Evolutionary conservation across 2,113 vertebrate genomes (phyloP).

Genomic region (Perca flavescens): DNA sequence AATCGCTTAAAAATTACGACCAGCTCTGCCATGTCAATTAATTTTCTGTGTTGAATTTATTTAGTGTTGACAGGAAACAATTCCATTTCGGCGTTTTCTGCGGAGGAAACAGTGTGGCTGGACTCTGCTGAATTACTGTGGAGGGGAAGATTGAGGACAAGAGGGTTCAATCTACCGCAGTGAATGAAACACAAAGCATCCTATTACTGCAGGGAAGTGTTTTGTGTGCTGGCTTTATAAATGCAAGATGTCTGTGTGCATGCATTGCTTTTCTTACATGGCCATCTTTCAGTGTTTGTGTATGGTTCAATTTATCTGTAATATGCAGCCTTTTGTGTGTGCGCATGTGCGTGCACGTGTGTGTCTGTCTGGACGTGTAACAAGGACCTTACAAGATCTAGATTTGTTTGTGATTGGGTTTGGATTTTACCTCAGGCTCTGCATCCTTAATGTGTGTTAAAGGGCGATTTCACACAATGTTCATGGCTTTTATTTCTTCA

Average conservation of each 20-base stretch:
- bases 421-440: not conserved
- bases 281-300: not conserved
- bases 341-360: not conserved
- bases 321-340: not conserved
- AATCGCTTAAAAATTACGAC: conserved; percentile 35
- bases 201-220: conserved; percentile 24
- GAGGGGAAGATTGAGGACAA: conserved; percentile 43
- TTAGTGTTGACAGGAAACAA: conserved; percentile 65
- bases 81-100: conserved; percentile 38
- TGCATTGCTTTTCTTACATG: not conserved
- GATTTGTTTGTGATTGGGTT: conserved; percentile 10
- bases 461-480: not conserved
- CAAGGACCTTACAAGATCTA: conserved; percentile 24
- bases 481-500: not conserved
- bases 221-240: not conserved
- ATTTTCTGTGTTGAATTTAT: conserved; percentile 52
- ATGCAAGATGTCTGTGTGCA: not conserved
- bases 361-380: conserved; percentile 15
- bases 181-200: conserved; percentile 32
- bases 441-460: not conserved
- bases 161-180: conserved; percentile 38
- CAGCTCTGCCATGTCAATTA: conserved; percentile 42
- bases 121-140: conserved; percentile 32
- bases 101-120: conserved; percentile 20
- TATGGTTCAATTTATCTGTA: conserved; percentile 8